These are phyloP conservation scores for Coregonus ussuriensis DNA, from an alignment of 2,797 vertebrate species.

Conservation along the genomic window DNA sequence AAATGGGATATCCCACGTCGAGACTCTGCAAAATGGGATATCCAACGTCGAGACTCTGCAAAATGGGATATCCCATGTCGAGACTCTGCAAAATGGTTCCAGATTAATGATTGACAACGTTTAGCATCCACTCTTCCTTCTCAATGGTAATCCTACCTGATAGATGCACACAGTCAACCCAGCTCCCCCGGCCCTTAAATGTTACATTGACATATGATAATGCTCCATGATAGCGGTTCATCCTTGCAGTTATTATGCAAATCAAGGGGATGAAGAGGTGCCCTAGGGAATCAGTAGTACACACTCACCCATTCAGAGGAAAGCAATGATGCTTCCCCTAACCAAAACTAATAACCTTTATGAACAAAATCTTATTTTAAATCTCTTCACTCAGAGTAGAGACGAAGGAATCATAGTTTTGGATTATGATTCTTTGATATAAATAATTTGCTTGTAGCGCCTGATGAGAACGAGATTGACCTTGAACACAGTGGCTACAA, in stretches of 20 bases:
- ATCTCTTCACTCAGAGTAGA: not conserved
- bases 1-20: not conserved
- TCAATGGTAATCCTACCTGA: constrained; percentile 36
- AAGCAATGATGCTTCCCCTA: too few relatives aligned
- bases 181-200: not conserved
- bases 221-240: not conserved
- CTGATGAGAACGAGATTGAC: not conserved
- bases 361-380: too few relatives aligned
- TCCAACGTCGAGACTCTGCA: too few relatives aligned
- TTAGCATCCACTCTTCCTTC: not conserved
- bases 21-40: too few relatives aligned
- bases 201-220: constrained; percentile 3
- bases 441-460: not conserved
- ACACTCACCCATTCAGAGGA: too few relatives aligned
- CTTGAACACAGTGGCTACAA: not conserved
- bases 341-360: too few relatives aligned
- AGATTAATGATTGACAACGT: not conserved
- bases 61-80: not conserved
- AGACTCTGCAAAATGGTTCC: not conserved
- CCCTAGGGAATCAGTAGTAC: too few relatives aligned
- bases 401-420: not conserved
- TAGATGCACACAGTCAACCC: not conserved
- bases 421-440: not conserved
- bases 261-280: too few relatives aligned
- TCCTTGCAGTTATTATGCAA: not conserved